Evolutionary conservation across 2,888 invertebrate genomes (phyloP), one percentile per base, ranked within the genome.

Genomic region (Drosophila infuscata): DNA sequence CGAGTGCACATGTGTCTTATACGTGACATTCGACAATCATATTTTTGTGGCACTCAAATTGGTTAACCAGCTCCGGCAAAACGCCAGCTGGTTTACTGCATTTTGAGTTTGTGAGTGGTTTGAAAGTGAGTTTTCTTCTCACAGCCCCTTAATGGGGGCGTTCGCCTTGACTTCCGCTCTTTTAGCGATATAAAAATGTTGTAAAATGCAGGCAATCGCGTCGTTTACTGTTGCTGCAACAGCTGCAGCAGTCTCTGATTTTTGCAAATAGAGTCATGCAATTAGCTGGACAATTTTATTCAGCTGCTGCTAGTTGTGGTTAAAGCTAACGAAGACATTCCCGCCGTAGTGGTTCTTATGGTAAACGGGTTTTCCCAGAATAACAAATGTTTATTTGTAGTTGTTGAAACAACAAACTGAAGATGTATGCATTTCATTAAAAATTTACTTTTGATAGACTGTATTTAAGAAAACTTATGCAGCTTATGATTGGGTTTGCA

Each of bases 21-120:
- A 89, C 91, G 85, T 91, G 76, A 89, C 82, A 79, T 91, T 89
- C 76, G 84, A 74, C 87, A 86, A 84, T 78, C 83, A 75, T 30
- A 73, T 30, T 30, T 61, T 70, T 69, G 63, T 64, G 62, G 68
- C 72, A 64, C 58, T 66, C 60, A 56, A 49, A 57, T 43, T 46
- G 35, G 38, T 46, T 61, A 35, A 17, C 61, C 30, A 52, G 53
- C 30, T 17, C n/a, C 63, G 51, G 58, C 32, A 66, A 65, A 30
- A n/a, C 58, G 25, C 20, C 46, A 52, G 56, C 36, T 38, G 41
- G 32, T 52, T 65, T 57, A 67, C 53, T 86, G 87, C 83, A 88
- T 74, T 82, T 70, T 56, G 56, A 74, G 74, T 71, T 32, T 59
- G 35, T 25, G 11, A 56, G 36, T 25, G 38, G 15, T 8, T 17